Percentiles rank a stretch among this genome's conserved stretches.
Conservation (phyloP, 2,113 vertebrate species). For the Scomber scombrus region DNA sequence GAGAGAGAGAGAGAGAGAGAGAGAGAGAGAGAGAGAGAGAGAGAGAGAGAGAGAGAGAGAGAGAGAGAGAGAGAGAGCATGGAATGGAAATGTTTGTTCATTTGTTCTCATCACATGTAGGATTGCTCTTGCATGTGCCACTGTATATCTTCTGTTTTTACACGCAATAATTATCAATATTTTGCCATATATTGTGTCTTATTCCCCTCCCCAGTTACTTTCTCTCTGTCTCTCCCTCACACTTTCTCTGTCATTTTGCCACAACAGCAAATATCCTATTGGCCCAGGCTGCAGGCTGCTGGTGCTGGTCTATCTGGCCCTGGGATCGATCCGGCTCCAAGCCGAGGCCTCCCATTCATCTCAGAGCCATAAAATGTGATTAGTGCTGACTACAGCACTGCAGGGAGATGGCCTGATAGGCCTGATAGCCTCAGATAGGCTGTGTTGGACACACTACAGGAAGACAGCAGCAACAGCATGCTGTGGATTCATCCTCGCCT, state of each 20-base stretch:
- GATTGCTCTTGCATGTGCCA: constrained; percentile 18
- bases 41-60: constrained; percentile 48
- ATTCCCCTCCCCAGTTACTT: constrained; percentile 25
- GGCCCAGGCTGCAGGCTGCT: constrained; percentile 78
- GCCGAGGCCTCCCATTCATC: constrained; percentile 93
- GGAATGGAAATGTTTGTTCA: constrained; percentile 56
- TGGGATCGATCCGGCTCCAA: constrained; percentile 90
- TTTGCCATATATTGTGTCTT: constrained; percentile 62
- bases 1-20: constrained; percentile 50
- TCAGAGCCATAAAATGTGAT: constrained; percentile 93
- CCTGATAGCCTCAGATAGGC: constrained; percentile 78
- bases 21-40: constrained; percentile 52
- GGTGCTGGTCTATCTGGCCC: constrained; percentile 88
- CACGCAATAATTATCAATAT: constrained; percentile 65
- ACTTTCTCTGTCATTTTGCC: constrained; percentile 88
- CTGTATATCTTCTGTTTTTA: constrained; percentile 50
- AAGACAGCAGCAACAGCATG: constrained; percentile 77
- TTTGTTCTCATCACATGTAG: constrained; percentile 57
- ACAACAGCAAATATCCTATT: constrained; percentile 99
- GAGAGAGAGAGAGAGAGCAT: constrained; percentile 47
- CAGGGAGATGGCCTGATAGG: constrained; percentile 90
- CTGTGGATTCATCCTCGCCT: constrained; percentile 56
- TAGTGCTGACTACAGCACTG: constrained; percentile 92
- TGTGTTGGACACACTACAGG: constrained; percentile 82
- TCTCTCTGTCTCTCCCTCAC: constrained; percentile 54